Conservation (phyloP, 2,797 vertebrate species). For the Melanotaenia parkinsoni region DNA sequence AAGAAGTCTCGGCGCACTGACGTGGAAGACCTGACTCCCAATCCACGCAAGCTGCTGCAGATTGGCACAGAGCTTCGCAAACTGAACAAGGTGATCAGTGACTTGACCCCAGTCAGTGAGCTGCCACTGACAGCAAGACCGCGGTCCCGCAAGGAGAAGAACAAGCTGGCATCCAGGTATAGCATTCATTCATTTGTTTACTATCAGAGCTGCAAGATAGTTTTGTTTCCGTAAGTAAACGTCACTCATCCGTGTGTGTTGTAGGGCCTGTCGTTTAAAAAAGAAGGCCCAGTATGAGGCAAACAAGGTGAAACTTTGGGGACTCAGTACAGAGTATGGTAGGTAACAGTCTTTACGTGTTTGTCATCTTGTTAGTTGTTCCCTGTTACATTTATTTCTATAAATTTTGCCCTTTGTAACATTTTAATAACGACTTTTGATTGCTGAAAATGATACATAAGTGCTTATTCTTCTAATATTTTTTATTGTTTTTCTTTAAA, state of each 20-base stretch:
- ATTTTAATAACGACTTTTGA: neutral
- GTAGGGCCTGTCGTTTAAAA: conserved; percentile 97
- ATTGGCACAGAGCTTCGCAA: conserved; percentile 97
- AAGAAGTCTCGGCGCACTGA: conserved; percentile 98
- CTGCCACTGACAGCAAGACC: conserved; percentile 95
- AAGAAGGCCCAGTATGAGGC: conserved; percentile 99
- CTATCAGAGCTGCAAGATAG: neutral
- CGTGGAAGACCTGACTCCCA: conserved; percentile 97
- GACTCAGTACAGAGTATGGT: conserved; percentile 99
- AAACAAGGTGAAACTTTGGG: conserved; percentile 99
- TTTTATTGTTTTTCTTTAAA: neutral
- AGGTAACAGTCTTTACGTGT: conserved; percentile 46
- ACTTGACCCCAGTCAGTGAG: conserved; percentile 97
- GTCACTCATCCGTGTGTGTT: conserved; percentile 36
- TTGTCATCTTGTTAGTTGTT: neutral
- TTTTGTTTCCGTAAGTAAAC: conserved; percentile 2
- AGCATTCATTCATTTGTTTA: neutral
- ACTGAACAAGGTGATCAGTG: conserved; percentile 98
- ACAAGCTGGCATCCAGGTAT: conserved; percentile 98
- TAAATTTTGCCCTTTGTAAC: neutral
- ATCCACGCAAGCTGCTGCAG: conserved; percentile 96
- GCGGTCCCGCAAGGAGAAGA: conserved; percentile 98
- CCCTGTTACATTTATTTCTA: neutral
- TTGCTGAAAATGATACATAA: no score
- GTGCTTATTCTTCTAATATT: no score